phyloP scores from a whole-genome alignment of 2,113 vertebrate species.

The Casuarius casuarius region DNA sequence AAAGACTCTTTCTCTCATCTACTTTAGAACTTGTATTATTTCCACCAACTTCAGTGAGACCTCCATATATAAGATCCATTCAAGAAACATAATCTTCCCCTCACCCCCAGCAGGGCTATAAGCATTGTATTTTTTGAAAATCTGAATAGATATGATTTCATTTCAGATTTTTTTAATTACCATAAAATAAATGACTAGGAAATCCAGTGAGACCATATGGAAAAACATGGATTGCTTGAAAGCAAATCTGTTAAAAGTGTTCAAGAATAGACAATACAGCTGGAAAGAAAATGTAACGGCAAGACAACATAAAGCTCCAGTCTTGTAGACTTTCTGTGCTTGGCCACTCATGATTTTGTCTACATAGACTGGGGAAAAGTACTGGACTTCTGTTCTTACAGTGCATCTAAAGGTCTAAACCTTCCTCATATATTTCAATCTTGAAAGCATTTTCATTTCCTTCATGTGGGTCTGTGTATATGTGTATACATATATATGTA shows the following conservation, averaged over 20 bases:
- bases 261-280: neutral
- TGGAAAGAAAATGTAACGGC: neutral
- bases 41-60: neutral
- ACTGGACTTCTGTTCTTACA: too few relatives aligned
- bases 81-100: neutral
- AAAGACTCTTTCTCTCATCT: neutral
- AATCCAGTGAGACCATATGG: neutral
- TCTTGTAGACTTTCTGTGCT: neutral
- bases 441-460: too few relatives aligned
- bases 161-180: neutral
- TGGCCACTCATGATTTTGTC: fast-evolving
- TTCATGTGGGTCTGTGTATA: too few relatives aligned
- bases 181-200: neutral
- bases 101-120: neutral
- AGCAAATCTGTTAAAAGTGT: neutral
- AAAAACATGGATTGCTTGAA: neutral
- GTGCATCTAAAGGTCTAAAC: too few relatives aligned
- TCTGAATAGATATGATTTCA: neutral
- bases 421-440: too few relatives aligned
- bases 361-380: neutral
- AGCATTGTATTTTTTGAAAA: neutral
- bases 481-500: too few relatives aligned
- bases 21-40: neutral
- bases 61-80: neutral
- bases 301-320: neutral